Percentiles rank a stretch among this genome's conserved stretches.
These are phyloP conservation scores for Plectropomus leopardus DNA, from an alignment of 2,113 vertebrate genomes.

Conservation along the genomic window DNA sequence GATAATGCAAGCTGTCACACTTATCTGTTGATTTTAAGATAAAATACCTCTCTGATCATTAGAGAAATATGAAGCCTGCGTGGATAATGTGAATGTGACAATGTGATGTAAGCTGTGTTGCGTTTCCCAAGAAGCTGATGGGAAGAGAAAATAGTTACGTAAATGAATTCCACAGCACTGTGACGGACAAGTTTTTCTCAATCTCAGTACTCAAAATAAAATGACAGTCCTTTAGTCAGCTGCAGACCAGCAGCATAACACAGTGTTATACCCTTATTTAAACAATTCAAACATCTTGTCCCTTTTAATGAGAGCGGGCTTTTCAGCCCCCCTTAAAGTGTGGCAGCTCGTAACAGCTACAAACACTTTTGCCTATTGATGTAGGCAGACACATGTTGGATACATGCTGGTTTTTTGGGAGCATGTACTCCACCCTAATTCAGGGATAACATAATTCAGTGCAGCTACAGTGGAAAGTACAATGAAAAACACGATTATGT, in stretches of 20 bases:
- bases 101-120: constrained; percentile 1
- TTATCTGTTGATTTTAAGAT: neutral
- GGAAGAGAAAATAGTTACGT: neutral
- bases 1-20: neutral
- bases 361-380: neutral
- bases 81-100: neutral
- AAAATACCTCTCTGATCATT: neutral
- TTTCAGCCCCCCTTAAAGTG: neutral
- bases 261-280: neutral
- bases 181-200: neutral
- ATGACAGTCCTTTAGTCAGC: neutral
- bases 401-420: neutral
- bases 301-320: neutral
- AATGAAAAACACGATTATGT: neutral
- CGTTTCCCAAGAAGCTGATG: neutral
- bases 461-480: neutral
- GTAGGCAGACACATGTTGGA: neutral
- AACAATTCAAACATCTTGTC: neutral
- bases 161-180: neutral
- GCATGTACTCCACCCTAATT: neutral
- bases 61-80: neutral
- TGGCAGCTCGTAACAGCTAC: neutral
- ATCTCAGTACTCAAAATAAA: neutral
- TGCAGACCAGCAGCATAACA: neutral
- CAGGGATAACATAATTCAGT: constrained; percentile 2